These are phyloP conservation scores for Lepidurus apus DNA, from an alignment of 1,140 invertebrate genomes.

Conservation along the genomic window DNA sequence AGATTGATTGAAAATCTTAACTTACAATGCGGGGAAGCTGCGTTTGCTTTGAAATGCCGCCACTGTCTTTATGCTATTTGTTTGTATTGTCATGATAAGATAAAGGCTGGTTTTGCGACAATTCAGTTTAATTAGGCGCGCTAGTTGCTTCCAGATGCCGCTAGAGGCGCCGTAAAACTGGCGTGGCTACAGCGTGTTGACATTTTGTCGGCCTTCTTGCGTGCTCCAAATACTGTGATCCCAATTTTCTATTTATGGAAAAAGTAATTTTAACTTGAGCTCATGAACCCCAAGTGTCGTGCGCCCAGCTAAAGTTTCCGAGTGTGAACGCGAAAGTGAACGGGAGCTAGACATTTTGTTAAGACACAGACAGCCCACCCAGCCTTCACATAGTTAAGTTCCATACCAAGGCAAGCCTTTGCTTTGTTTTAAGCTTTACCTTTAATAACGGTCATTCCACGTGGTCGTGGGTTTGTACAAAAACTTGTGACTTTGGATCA, in stretches of 20 bases:
- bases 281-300: neutral
- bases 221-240: neutral
- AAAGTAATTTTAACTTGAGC: constrained; percentile 2
- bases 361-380: neutral
- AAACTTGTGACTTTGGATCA: neutral
- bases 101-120: neutral
- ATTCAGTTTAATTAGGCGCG: neutral
- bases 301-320: neutral
- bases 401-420: neutral
- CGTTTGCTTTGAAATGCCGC: too few relatives aligned
- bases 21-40: too few relatives aligned
- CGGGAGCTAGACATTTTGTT: neutral
- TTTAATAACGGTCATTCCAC: constrained; percentile 24
- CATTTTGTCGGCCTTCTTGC: neutral
- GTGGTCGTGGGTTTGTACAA: constrained; percentile 7
- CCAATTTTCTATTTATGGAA: neutral
- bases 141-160: neutral
- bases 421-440: neutral
- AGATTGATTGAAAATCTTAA: too few relatives aligned
- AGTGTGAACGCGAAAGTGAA: neutral
- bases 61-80: neutral
- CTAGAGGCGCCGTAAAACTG: neutral
- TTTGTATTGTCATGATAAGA: constrained; percentile 6
- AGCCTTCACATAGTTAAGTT: neutral
- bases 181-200: neutral